A percentile compares a stretch with the other conserved stretches of the same genome.
Conservation (phyloP, 2,888 invertebrate genomes). For the Chloroclysta siterata region DNA sequence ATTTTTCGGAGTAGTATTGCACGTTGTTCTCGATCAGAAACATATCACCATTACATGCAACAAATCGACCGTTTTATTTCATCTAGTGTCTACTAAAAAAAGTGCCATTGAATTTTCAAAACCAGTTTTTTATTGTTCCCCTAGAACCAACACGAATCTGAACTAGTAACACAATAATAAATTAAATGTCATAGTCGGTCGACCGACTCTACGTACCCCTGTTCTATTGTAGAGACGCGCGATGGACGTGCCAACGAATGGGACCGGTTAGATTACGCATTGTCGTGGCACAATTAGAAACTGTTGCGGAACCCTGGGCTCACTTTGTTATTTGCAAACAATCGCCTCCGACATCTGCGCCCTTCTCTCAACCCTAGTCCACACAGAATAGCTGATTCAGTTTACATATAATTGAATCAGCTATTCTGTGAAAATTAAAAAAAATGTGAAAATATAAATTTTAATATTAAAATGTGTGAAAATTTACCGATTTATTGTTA, state of each 20-base stretch:
- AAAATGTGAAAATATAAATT: too few relatives aligned
- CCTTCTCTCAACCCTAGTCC: conserved; percentile 45
- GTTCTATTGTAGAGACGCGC: conserved; percentile 54
- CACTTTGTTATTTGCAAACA: conserved; percentile 82
- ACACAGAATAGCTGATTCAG: conserved; percentile 1
- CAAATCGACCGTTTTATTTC: background rate
- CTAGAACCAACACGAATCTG: background rate
- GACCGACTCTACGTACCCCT: conserved; percentile 47
- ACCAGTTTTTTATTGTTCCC: background rate
- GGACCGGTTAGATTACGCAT: conserved; percentile 83
- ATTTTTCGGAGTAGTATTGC: too few relatives aligned
- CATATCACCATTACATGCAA: background rate
- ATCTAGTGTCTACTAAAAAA: background rate
- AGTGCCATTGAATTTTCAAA: background rate
- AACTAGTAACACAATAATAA: conserved; percentile 7
- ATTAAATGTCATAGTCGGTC: background rate
- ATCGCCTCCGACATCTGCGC: conserved; percentile 77
- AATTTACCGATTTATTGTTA: too few relatives aligned
- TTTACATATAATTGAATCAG: background rate
- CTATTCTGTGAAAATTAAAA: too few relatives aligned
- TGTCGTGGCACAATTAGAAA: conserved; percentile 82
- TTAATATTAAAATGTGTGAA: too few relatives aligned
- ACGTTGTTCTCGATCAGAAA: too few relatives aligned
- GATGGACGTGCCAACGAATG: conserved; percentile 76
- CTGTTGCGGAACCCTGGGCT: conserved; percentile 72